Evolutionary conservation across 2,113 vertebrate genomes (phyloP).

Genomic region (Lepus timidus): DNA sequence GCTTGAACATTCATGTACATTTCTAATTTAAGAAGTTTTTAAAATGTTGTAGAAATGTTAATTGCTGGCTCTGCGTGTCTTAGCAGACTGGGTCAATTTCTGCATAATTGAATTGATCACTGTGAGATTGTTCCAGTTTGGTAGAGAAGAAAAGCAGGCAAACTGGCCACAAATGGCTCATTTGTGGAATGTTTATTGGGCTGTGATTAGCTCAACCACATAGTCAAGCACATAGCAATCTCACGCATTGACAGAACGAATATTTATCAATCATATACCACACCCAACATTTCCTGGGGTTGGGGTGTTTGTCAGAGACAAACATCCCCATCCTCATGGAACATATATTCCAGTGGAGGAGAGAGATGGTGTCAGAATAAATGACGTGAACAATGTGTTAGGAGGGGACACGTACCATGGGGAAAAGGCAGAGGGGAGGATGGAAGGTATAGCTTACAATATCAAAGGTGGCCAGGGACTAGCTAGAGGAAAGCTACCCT

Average conservation of each 20-base stretch:
- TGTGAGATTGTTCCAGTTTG: not conserved
- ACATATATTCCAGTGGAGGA: not conserved
- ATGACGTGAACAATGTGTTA: not conserved
- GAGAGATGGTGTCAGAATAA: not conserved
- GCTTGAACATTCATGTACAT: constrained; percentile 5
- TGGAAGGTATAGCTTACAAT: not conserved
- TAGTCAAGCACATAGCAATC: not conserved
- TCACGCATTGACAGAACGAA: not conserved
- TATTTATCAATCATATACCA: not conserved
- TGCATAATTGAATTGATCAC: not conserved
- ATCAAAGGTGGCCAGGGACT: not conserved
- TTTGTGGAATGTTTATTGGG: not conserved
- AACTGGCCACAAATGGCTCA: not conserved
- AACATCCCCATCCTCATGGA: not conserved
- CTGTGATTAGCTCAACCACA: not conserved
- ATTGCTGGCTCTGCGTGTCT: not conserved
- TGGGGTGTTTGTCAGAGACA: not conserved
- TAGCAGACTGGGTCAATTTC: not conserved
- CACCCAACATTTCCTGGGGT: not conserved
- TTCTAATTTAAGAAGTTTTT: constrained; percentile 18
- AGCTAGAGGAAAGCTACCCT: fast-evolving
- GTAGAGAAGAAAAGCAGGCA: not conserved
- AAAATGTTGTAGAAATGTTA: not conserved
- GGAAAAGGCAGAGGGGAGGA: not conserved
- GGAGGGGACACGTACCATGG: fast-evolving